Evolutionary conservation across 2,888 invertebrate genomes (phyloP), one percentile per base, ranked within the genome.

Genomic region (Cheilosia grossa): DNA sequence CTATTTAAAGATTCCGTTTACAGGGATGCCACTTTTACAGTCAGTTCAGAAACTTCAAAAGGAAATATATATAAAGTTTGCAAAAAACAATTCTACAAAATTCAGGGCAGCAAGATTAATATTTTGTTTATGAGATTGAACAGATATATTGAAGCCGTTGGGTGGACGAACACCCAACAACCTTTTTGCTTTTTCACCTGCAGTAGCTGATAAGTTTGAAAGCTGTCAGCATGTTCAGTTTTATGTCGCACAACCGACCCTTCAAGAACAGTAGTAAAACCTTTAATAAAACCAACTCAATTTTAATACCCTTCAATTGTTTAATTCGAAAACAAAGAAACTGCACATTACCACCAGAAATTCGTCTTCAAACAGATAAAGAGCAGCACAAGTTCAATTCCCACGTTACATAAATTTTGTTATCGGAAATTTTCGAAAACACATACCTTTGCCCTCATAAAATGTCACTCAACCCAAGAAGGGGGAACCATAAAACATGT

Each of bases 361-460:
- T 21, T 10, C 53, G 15, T 47, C 19, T 15, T 3, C 42, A 44
- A 33, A 42, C 40, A 49, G 37, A 47, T 33, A 56, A 37, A 33
- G 13, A 42, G 42, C 42, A 42, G 61, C 61, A 44, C 54, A 63
- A 73, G 63, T 63, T 63, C 44, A 21, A 33, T 40, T 54, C n/a
- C 30, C 19, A 30, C 58, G 10, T 24, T 17, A 40, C 17, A 72
- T 64, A 64, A 58, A 79, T 58, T 64, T 66, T 10, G 27, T 42
- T 58, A 59, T 59, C 66, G 53, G 15, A 53, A 40, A 33, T 33
- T 53, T 10, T 17, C 15, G 19, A 27, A 75, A 59, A 67, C 9
- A 30, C 30, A 7, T 58, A 17, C 58, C 24, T 10, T 19, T 27
- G 7, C 15, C 9, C 15, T 15, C n/a, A 56, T 54, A 40, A 15